phyloP scores from a whole-genome alignment of 2,797 vertebrate genomes.

The Pseudochaenichthys georgianus region DNA sequence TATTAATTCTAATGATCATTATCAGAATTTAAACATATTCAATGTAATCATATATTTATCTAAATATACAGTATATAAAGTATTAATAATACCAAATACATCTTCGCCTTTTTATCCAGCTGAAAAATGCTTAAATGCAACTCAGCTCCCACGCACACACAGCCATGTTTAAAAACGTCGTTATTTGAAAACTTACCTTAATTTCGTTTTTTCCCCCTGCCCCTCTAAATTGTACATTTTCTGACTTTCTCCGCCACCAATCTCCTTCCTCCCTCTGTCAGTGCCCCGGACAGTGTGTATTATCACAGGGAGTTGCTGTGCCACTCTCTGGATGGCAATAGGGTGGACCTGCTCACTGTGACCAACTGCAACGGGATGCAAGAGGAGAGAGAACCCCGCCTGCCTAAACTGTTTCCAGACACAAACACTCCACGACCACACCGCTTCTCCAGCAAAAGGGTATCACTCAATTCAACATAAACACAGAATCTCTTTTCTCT shows the following conservation, averaged over 20 bases:
- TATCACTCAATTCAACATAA: slow-evolving; percentile 52
- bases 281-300: slow-evolving; percentile 89
- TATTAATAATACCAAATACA: no score
- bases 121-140: no score
- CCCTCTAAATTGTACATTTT: not conserved
- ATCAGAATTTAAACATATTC: no score
- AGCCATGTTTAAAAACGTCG: not conserved
- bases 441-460: slow-evolving; percentile 91
- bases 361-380: slow-evolving; percentile 93
- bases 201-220: not conserved
- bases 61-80: no score
- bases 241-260: not conserved
- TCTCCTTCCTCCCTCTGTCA: slow-evolving; percentile 20
- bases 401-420: slow-evolving; percentile 94
- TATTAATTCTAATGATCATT: no score
- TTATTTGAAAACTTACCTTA: not conserved
- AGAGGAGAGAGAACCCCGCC: slow-evolving; percentile 91
- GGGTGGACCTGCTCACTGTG: slow-evolving; percentile 95
- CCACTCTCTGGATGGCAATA: slow-evolving; percentile 92
- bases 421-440: slow-evolving; percentile 88
- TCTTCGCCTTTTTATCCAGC: no score
- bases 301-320: slow-evolving; percentile 97
- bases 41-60: no score
- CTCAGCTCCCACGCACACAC: not conserved
- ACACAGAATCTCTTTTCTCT: not conserved